Conservation (phyloP, 2,113 vertebrate species). For the Sander vitreus region DNA sequence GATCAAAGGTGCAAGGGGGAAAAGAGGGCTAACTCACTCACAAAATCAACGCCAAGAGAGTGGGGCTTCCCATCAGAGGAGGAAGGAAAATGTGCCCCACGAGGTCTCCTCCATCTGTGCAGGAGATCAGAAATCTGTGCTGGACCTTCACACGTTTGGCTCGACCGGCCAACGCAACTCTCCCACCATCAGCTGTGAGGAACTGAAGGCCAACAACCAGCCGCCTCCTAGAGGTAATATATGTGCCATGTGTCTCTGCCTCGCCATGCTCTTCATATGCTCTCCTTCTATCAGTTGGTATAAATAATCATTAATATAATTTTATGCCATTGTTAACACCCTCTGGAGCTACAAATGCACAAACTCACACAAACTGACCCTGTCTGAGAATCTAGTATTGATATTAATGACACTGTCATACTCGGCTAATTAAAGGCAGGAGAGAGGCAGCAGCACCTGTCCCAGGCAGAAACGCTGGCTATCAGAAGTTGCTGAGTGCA, state of each 20-base stretch:
- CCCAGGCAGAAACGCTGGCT: conserved; percentile 17
- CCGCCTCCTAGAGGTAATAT: conserved; percentile 41
- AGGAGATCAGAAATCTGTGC: conserved; percentile 49
- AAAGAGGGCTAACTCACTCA: conserved; percentile 8
- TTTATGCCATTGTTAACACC: conserved; percentile 6
- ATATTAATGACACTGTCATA: conserved; percentile 50
- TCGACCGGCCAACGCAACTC: not conserved
- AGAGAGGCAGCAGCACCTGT: conserved; percentile 47
- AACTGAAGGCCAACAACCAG: conserved; percentile 56
- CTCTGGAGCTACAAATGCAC: conserved; percentile 8
- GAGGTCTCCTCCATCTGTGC: conserved; percentile 55
- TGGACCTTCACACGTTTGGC: conserved; percentile 50
- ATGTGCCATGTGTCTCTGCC: conserved; percentile 40
- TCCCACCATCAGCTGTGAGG: conserved; percentile 16
- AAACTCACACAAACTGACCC: conserved; percentile 26
- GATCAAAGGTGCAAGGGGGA: conserved; percentile 2
- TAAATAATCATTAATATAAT: conserved; percentile 23
- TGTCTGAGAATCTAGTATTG: conserved; percentile 41
- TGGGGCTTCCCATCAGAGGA: conserved; percentile 44
- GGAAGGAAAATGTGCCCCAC: conserved; percentile 34
- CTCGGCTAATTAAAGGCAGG: conserved; percentile 55
- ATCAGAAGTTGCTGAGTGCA: conserved; percentile 23
- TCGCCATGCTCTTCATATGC: conserved; percentile 8
- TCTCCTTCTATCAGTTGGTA: conserved; percentile 10
- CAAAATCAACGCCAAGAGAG: conserved; percentile 30